Percentiles rank a stretch among this genome's conserved stretches.
These are phyloP conservation scores for Stomatorhinus walkeri DNA, from an alignment of 2,797 vertebrate genomes.

Conservation along the genomic window DNA sequence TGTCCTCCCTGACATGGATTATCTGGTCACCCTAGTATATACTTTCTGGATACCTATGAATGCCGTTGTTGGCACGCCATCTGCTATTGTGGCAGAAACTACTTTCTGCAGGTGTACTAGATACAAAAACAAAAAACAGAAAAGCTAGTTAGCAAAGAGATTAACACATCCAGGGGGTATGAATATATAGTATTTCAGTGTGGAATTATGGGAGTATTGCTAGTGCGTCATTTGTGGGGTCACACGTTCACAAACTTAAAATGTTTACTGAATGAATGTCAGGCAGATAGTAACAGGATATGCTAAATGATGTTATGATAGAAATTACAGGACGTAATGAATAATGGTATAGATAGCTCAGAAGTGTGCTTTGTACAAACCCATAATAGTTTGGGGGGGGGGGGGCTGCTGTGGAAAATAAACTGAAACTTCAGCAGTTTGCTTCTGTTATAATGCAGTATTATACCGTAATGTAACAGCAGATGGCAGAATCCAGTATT, in stretches of 20 bases:
- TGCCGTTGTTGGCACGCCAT: neutral
- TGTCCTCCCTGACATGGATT: too few relatives aligned
- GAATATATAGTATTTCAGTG: neutral
- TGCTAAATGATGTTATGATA: neutral
- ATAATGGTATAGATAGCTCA: neutral
- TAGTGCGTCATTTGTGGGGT: neutral
- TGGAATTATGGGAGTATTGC: neutral
- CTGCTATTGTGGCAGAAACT: neutral
- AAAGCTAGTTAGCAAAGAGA: too few relatives aligned
- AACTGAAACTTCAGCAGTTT: neutral
- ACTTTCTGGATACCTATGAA: neutral
- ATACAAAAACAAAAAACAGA: neutral
- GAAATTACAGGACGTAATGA: neutral
- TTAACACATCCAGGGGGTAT: neutral
- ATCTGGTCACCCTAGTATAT: neutral
- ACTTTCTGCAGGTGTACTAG: neutral
- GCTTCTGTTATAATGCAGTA: neutral
- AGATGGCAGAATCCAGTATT: neutral
- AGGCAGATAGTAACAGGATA: neutral
- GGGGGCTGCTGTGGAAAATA: neutral
- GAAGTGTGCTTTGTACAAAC: neutral
- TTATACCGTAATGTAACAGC: neutral
- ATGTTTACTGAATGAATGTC: neutral
- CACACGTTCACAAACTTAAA: neutral
- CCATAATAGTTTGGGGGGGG: neutral